phyloP scores from a whole-genome alignment of 2,888 invertebrate species.

The Galeruca laticollis region DNA sequence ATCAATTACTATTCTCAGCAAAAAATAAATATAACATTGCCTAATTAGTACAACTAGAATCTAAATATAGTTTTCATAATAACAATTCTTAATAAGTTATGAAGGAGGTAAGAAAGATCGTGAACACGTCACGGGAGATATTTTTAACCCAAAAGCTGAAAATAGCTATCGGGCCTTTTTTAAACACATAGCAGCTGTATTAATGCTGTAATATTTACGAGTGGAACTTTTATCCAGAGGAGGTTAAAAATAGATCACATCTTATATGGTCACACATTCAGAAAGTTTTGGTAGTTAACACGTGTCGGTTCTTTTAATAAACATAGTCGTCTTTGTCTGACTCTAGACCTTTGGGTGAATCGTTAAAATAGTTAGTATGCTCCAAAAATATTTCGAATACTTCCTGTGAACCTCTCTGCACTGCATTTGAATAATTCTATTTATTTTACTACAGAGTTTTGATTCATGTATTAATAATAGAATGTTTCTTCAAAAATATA shows the following conservation, averaged over 20 bases:
- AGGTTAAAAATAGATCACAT: constrained; percentile 49
- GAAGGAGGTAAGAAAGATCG: constrained; percentile 48
- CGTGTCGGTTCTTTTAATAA: constrained; percentile 10
- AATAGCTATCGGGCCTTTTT: constrained; percentile 48
- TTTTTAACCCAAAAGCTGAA: constrained; percentile 51
- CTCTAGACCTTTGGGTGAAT: constrained; percentile 25
- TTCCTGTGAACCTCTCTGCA: constrained; percentile 20
- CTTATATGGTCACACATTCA: constrained; percentile 52
- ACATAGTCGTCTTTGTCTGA: constrained; percentile 10
- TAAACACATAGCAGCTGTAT: background rate
- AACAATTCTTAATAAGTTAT: constrained; percentile 44
- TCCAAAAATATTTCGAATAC: constrained; percentile 24
- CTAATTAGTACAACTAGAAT: constrained; percentile 30
- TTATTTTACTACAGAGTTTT: constrained; percentile 3
- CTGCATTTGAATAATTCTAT: background rate
- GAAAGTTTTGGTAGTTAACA: constrained; percentile 9
- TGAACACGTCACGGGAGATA: constrained; percentile 49
- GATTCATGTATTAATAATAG: background rate
- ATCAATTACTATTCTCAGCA: background rate
- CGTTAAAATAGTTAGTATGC: constrained; percentile 16
- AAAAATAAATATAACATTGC: constrained; percentile 27
- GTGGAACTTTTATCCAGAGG: constrained; percentile 11
- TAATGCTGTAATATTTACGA: constrained; percentile 27
- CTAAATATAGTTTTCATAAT: constrained; percentile 48
- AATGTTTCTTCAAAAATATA: background rate